Evolutionary conservation across 2,113 vertebrate species (phyloP), one percentile per base, ranked within the genome.

Genomic region (Brienomyrus brachyistius): DNA sequence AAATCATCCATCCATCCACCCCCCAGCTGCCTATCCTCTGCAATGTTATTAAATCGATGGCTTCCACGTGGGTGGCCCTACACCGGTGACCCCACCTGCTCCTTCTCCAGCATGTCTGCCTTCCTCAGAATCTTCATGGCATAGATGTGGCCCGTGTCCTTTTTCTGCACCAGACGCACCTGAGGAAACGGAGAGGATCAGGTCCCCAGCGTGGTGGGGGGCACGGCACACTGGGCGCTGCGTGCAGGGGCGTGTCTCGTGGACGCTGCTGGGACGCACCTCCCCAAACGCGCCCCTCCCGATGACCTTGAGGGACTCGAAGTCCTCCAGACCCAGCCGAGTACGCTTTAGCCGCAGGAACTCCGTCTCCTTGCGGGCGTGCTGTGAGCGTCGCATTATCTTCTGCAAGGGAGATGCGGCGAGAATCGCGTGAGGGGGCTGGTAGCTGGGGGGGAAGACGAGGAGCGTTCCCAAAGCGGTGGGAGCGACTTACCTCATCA

Each of bases 51-150:
- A 43, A 35, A 45, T 47, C 21, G 4, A 5, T 23, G 27, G 70
- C 10, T 19, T 80, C 31, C 74, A 43, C 1, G 10, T 43, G 35
- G 31, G 27, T 40, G 31, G 70, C 15, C 74, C 74, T 27, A 31
- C 17, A 21, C 47, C 4, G 11, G 66, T 2, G 35, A 50, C n/a
- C 92, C 54, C 90, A 98, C 98, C 97, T 99, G 98, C 50, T 99
- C 98, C 87, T 99, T 99, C 91, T 99, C 98, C 91, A 99, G 94
- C 98, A 99, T 99, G 93, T 99, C 98, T 7, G 98, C 97, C 95
- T 99, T 99, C 52, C 98, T 96, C 83, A 99, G 86, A 91, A 99
- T 99, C 94, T 99, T 99, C 98, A 99, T 99, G 93, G 98, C 98
- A 85, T 99, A 99, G 94, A 99, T 99, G 94, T 99, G 98, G 5